phyloP scores from a whole-genome alignment of 2,888 invertebrate species.

The Philaethria dido region DNA sequence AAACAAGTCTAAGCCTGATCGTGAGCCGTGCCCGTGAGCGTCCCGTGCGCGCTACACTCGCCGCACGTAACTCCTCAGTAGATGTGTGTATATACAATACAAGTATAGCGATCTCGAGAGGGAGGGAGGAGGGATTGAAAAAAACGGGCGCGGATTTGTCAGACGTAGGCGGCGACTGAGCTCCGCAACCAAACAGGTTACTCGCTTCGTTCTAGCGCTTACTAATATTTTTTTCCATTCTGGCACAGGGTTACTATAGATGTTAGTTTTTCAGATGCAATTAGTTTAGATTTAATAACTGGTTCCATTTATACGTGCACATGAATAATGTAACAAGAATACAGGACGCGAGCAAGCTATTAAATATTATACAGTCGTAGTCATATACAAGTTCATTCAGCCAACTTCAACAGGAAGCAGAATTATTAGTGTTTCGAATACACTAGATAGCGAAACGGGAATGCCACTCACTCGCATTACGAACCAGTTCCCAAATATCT shows the following conservation, averaged over 20 bases:
- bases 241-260: conserved; percentile 64
- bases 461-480: conserved; percentile 63
- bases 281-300: conserved; percentile 27
- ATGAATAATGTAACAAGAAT: conserved; percentile 23
- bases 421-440: conserved; percentile 55
- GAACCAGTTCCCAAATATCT: conserved; percentile 81
- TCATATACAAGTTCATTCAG: conserved; percentile 34
- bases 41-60: conserved; percentile 49
- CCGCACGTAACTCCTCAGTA: conserved; percentile 45
- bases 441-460: conserved; percentile 51
- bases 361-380: conserved; percentile 13
- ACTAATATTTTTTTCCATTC: conserved; percentile 69
- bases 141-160: conserved; percentile 76
- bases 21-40: conserved; percentile 56
- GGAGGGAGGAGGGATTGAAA: conserved; percentile 51
- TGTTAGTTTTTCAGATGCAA: conserved; percentile 27
- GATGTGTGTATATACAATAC: conserved; percentile 43
- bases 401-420: conserved; percentile 47
- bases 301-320: conserved; percentile 26
- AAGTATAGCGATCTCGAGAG: conserved; percentile 44
- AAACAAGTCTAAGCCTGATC: conserved; percentile 73
- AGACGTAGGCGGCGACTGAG: conserved; percentile 72
- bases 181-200: conserved; percentile 77
- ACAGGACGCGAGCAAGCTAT: conserved; percentile 9
- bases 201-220: conserved; percentile 65